Evolutionary conservation across 2,113 vertebrate species (phyloP), one percentile per base, ranked within the genome.

Genomic region (Passer domesticus): DNA sequence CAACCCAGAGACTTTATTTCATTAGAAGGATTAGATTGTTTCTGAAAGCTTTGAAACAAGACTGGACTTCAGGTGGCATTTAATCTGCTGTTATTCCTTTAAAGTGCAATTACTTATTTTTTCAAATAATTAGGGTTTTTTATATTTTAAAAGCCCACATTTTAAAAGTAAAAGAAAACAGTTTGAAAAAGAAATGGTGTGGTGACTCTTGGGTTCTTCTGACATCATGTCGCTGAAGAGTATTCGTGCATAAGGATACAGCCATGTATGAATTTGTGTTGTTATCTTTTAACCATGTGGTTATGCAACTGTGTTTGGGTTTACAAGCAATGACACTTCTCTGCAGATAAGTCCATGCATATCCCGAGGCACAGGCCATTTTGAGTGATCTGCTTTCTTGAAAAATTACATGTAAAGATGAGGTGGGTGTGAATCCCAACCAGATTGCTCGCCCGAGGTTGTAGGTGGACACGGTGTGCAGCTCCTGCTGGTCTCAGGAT

Each of bases 291-390:
- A 88, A 74, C 94, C 25, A n/a, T 60, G 79, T 27, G 70, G 82
- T 95, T 95, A 87, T 72, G 81, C 89, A 91, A 63, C 77, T 53
- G 52, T 22, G 74, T 75, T 91, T 35, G 49, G 84, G 25, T 92
- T 94, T 89, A 76, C 64, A 62, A 70, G 92, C 77, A 75, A 4
- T 64, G 92, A 68, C 88, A 83, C 60, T 89, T 67, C 78, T 74
- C 91, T 87, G 82, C 78, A 80, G 87, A 88, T 58, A 46, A 63
- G 77, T 81, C 87, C 80, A 11, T 41, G 13, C 35, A 0, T 30
- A 53, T 59, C 73, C 83, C 1, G 43, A 81, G 87, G 81, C 89
- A 80, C 1, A 11, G 87, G 64, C 80, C 60, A 7, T 89, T 95
- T 72, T 59, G 64, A 83, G 66, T 58, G 64, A 91, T 78, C 62